phyloP scores from a whole-genome alignment of 2,113 vertebrate species.

The Leuciscus idus region DNA sequence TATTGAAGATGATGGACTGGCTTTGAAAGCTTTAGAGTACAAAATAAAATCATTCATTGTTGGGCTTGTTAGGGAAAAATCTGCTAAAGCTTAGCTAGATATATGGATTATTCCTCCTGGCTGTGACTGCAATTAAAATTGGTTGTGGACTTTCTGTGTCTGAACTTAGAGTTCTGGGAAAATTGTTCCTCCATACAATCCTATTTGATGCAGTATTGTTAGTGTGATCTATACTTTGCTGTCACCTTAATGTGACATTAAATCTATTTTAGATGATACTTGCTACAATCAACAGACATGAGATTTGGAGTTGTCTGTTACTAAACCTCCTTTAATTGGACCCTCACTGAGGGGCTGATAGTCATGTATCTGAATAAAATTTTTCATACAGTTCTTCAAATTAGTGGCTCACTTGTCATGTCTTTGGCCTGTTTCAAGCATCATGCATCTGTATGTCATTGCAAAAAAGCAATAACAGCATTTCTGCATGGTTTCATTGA shows the following conservation, averaged over 20 bases:
- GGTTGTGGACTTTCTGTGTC: conserved; percentile 56
- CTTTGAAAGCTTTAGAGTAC: conserved; percentile 63
- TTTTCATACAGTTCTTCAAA: not conserved
- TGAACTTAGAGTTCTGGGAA: conserved; percentile 61
- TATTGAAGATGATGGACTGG: conserved; percentile 68
- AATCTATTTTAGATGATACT: conserved; percentile 71
- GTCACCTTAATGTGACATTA: conserved; percentile 70
- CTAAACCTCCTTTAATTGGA: conserved; percentile 74
- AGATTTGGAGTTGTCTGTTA: conserved; percentile 47
- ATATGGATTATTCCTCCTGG: conserved; percentile 68
- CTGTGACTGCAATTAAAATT: conserved; percentile 71
- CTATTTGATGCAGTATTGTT: conserved; percentile 73
- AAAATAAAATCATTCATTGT: conserved; percentile 71
- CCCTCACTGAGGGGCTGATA: conserved; percentile 39
- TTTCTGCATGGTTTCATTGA: not conserved
- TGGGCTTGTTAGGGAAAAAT: conserved; percentile 71
- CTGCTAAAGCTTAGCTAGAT: conserved; percentile 55
- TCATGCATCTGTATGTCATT: not conserved
- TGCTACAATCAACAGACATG: conserved; percentile 49
- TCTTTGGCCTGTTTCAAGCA: not conserved
- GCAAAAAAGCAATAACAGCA: not conserved
- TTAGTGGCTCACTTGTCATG: not conserved
- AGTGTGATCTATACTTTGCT: conserved; percentile 65
- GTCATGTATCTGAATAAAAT: not conserved
- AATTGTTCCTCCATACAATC: conserved; percentile 71